phyloP scores from a whole-genome alignment of 1,140 invertebrate species.

The Eriosoma lanigerum region DNA sequence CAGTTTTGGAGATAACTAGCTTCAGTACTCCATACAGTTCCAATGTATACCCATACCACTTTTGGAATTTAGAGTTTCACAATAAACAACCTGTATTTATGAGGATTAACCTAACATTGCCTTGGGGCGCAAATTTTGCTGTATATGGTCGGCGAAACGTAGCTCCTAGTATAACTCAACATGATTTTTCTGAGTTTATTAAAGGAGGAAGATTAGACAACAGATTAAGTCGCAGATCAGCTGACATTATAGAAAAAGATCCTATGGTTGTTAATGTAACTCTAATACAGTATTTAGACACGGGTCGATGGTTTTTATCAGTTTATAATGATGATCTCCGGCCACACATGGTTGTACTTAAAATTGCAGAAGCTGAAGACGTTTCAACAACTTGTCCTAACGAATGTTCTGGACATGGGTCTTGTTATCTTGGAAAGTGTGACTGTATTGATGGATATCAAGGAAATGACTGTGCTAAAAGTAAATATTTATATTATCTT shows the following conservation, averaged over 20 bases:
- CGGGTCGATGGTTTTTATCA: conserved; percentile 91
- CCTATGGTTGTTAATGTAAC: conserved; percentile 62
- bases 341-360: conserved; percentile 72
- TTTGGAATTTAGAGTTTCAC: conserved; percentile 87
- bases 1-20: conserved; percentile 74
- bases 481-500: conserved; percentile 63
- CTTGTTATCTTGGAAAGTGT: conserved; percentile 92
- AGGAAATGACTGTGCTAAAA: conserved; percentile 87
- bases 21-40: conserved; percentile 78
- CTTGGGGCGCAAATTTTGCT: conserved; percentile 88
- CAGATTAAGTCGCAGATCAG: conserved; percentile 62
- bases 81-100: conserved; percentile 87
- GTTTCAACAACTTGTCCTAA: conserved; percentile 87
- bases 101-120: conserved; percentile 83
- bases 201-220: conserved; percentile 79
- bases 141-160: conserved; percentile 90
- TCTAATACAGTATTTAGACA: conserved; percentile 84
- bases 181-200: conserved; percentile 92
- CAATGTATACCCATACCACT: conserved; percentile 82
- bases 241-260: conserved; percentile 15
- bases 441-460: conserved; percentile 94
- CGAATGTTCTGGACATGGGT: conserved; percentile 92
- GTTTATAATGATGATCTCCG: conserved; percentile 92
- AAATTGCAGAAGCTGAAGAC: conserved; percentile 81
- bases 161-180: conserved; percentile 90